Conservation (phyloP, 2,888 invertebrate species). For the Aradus depressus region DNA sequence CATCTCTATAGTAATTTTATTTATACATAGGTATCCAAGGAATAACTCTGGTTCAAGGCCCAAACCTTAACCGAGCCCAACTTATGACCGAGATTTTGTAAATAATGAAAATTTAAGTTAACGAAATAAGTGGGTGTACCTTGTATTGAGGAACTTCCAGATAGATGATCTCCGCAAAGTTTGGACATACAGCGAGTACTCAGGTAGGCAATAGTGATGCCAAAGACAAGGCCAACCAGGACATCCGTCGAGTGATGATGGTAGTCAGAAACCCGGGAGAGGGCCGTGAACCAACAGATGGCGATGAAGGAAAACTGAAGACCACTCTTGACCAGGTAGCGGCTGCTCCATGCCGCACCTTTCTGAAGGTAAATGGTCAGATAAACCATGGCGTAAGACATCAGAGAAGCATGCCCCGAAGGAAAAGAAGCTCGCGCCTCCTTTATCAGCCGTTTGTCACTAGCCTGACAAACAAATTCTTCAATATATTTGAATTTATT, state of each 20-base stretch:
- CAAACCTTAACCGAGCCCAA: no score
- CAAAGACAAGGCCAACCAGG: slow-evolving; percentile 41
- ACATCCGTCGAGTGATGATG: slow-evolving; percentile 52
- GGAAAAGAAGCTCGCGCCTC: slow-evolving; percentile 49
- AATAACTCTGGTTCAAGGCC: no score
- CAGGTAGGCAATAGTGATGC: slow-evolving; percentile 22
- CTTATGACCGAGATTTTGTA: no score
- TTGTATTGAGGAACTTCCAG: no score
- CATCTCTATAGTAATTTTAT: no score
- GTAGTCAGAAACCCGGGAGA: slow-evolving; percentile 46
- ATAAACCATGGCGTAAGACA: slow-evolving; percentile 34
- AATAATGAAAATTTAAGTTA: no score
- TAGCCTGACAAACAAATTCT: slow-evolving; percentile 54
- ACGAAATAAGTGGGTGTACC: no score
- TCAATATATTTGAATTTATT: slow-evolving; percentile 56
- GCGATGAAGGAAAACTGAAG: slow-evolving; percentile 41
- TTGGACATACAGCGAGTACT: neutral
- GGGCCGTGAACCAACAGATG: slow-evolving; percentile 39
- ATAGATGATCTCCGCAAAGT: no score
- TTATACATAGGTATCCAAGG: no score
- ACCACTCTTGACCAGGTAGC: slow-evolving; percentile 40
- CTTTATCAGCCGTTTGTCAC: slow-evolving; percentile 55
- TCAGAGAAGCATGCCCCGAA: slow-evolving; percentile 39
- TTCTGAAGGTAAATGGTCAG: neutral
- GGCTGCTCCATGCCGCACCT: slow-evolving; percentile 35